Percentiles rank a stretch among this genome's conserved stretches.
These are phyloP conservation scores for Suillia variegata DNA, from an alignment of 2,888 invertebrate species.

Conservation along the genomic window DNA sequence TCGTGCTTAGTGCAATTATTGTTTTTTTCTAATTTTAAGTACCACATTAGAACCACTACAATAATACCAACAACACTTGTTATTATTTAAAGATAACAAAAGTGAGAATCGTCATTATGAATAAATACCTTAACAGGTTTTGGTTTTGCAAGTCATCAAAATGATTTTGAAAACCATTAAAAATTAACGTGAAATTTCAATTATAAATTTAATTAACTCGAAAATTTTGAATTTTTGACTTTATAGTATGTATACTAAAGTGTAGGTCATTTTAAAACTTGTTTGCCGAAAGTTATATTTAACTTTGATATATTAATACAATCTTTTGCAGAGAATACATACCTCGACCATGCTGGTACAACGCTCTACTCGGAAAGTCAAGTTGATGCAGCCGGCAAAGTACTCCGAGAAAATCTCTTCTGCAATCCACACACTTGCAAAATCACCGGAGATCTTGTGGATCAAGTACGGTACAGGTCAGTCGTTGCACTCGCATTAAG, in stretches of 20 bases:
- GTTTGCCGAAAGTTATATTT: neutral
- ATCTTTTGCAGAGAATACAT: constrained; percentile 68
- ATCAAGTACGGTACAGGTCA: constrained; percentile 79
- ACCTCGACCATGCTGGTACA: constrained; percentile 89
- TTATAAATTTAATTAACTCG: no score
- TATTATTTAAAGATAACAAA: no score
- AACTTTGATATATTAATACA: neutral
- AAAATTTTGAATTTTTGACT: no score
- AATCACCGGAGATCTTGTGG: constrained; percentile 81
- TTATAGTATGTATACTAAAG: no score
- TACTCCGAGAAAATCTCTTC: constrained; percentile 75
- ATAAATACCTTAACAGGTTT: no score
- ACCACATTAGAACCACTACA: no score
- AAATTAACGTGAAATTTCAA: no score
- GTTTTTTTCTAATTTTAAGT: neutral
- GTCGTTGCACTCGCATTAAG: neutral
- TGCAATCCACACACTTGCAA: constrained; percentile 92
- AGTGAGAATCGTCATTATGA: no score
- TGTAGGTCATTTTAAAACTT: neutral
- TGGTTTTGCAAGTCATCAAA: no score
- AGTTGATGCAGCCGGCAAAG: constrained; percentile 68
- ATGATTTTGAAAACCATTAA: no score
- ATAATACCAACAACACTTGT: no score
- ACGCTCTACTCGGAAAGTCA: constrained; percentile 80
- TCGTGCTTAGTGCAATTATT: neutral